Evolutionary conservation across 2,797 vertebrate species (phyloP).

Genomic region (Sarcophilus harrisii): DNA sequence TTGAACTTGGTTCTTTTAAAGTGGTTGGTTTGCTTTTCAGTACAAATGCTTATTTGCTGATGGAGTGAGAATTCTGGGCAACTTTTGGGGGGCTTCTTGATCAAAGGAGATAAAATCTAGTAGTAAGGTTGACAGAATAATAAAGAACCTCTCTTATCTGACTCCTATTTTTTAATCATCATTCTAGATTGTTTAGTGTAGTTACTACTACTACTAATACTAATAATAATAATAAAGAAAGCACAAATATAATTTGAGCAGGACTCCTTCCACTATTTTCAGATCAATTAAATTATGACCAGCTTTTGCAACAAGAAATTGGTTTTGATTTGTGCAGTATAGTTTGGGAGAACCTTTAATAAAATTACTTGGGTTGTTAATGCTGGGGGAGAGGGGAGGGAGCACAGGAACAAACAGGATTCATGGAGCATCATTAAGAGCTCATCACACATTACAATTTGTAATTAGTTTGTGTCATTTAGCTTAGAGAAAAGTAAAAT

Average conservation of each 20-base stretch:
- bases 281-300: neutral
- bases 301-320: neutral
- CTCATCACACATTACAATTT: neutral
- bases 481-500: neutral
- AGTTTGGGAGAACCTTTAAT: neutral
- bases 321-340: neutral
- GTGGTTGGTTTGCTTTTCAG: constrained; percentile 26
- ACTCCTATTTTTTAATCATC: neutral
- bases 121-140: neutral
- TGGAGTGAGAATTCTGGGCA: neutral
- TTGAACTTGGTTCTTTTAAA: neutral
- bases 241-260: neutral
- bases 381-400: neutral
- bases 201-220: neutral
- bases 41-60: neutral
- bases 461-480: neutral
- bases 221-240: neutral
- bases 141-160: neutral
- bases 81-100: neutral
- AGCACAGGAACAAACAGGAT: neutral
- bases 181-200: neutral
- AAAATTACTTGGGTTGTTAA: neutral
- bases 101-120: neutral
- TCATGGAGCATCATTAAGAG: neutral
- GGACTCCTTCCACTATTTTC: neutral